Evolutionary conservation across 2,797 vertebrate genomes (phyloP), one percentile per base, ranked within the genome.

Genomic region (Oreonectes daqikongensis): DNA sequence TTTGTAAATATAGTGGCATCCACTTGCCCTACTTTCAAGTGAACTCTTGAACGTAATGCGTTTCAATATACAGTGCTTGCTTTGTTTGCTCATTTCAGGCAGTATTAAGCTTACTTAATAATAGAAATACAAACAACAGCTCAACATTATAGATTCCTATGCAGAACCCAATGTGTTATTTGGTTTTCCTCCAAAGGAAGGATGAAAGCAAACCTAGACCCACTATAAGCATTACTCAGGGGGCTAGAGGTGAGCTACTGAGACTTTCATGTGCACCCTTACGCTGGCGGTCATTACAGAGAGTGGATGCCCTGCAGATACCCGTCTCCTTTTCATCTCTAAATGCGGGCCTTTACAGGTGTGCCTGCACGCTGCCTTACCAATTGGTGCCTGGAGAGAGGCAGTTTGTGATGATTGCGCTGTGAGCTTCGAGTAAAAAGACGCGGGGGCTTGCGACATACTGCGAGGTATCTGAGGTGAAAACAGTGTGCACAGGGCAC

Each of bases 201-300:
- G 84, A 91, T 90, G 87, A 91, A 91, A 91, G 90, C 82, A 57
- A 69, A 63, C 61, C 70, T 53, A 30, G n/a, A 38, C 67, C 69
- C 77, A 68, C 70, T 83, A 84, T 87, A 81, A 86, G 83, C 86
- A 81, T 76, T 76, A 87, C 79, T 87, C 75, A 44, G 81, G 78
- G 77, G 18, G 28, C 55, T 77, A 74, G 10, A 42, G 48, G 79
- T 71, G 78, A 81, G 67, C 83, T 86, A 88, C 87, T 85, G 52
- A 74, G 79, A 81, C 85, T 88, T 89, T 89, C 72, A 89, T 86
- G 84, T 84, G 67, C 82, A 83, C 48, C 80, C 68, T 48, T 74
- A 60, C 60, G 57, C 72, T 83, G 69, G 2, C 17, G 32, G 79
- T 82, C 78, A 85, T 89, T 89, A 91, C 57, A n/a, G 2, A 72